Base-by-base conservation (phyloP, 2,797 vertebrate genomes). In the Premnoplex brunnescens region DNA sequence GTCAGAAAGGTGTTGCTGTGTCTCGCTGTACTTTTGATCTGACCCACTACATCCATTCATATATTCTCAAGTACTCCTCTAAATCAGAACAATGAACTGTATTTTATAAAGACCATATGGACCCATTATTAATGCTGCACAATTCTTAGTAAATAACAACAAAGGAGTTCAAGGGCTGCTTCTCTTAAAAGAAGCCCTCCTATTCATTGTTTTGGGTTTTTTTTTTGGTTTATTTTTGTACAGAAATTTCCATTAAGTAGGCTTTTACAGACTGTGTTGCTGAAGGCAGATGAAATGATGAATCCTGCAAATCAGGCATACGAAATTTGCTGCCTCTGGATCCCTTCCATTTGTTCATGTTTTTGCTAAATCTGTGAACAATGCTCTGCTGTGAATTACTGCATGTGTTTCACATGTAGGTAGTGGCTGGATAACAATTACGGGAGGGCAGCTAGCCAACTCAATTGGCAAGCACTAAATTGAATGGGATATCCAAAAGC, bases 391-490 rank as follows among this genome's bases (percentile, higher is more conserved):
- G 4, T 82, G 58, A 90, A 48, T 55, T 43, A 84, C 56, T 79
- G 44, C 34, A 27, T n/a, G 67, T 87, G 52, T 93, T 95, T 78
- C 86, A 54, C 44, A 91, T 80, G 80, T 85, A 95, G 92, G 84
- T 62, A 96, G 93, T 0, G 2, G 76, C 75, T 96, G 92, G 67
- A 88, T 93, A 94, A 93, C 84, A 95, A 85, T 96, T 97, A 93
- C 41, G 92, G 76, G 77, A 95, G 51, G 76, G 91, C 93, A 93
- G 85, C 69, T 85, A 6, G 81, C 88, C 96, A 91, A 24, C 74
- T 86, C 93, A 82, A 55, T 76, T 91, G 91, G 76, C 95, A 96
- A 97, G 75, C 12, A 4, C 85, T 96, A 85, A 95, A 96, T 51
- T 82, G 71, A 95, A 88, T 78, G 88, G 89, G 88, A 85, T 96